Conservation (phyloP, 2,797 vertebrate species). For the Hippoglossus hippoglossus region DNA sequence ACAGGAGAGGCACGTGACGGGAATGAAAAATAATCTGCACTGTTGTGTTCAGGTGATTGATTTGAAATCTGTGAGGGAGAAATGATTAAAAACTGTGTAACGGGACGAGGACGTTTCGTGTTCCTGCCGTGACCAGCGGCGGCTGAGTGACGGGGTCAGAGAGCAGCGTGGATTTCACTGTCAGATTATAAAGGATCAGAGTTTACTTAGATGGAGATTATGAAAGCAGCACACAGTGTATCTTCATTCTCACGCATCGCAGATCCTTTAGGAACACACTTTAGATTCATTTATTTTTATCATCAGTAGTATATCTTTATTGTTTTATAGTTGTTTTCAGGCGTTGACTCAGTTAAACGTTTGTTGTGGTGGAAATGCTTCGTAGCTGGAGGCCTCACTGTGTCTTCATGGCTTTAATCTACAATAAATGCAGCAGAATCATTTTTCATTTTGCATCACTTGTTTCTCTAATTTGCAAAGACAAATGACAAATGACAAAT, state of each 20-base stretch:
- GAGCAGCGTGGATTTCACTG: conserved; percentile 59
- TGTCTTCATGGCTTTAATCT: conserved; percentile 10
- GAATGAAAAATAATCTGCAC: conserved; percentile 21
- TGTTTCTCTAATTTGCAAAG: neutral
- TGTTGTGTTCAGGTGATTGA: conserved; percentile 26
- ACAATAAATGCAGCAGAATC: conserved; percentile 13
- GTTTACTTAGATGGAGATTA: conserved; percentile 73
- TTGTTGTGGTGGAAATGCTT: neutral
- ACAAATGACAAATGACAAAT: conserved; percentile 15
- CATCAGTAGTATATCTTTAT: conserved; percentile 2
- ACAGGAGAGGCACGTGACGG: conserved; percentile 24
- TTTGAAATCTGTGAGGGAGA: conserved; percentile 25
- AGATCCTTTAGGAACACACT: conserved; percentile 36
- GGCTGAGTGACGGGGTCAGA: conserved; percentile 49
- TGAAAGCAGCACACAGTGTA: conserved; percentile 51
- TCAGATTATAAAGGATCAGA: conserved; percentile 78
- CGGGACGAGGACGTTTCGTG: conserved; percentile 20
- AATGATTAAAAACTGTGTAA: conserved; percentile 30
- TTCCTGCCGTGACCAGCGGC: conserved; percentile 31
- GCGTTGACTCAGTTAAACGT: neutral
- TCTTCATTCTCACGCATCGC: conserved; percentile 35
- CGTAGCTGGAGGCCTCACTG: conserved; percentile 2
- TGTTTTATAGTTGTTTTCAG: neutral
- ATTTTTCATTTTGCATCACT: neutral
- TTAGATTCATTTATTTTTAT: neutral